A percentile compares a stretch with the other conserved stretches of the same genome.
These are phyloP conservation scores for Eueides isabella DNA, from an alignment of 1,140 invertebrate genomes.

Conservation along the genomic window DNA sequence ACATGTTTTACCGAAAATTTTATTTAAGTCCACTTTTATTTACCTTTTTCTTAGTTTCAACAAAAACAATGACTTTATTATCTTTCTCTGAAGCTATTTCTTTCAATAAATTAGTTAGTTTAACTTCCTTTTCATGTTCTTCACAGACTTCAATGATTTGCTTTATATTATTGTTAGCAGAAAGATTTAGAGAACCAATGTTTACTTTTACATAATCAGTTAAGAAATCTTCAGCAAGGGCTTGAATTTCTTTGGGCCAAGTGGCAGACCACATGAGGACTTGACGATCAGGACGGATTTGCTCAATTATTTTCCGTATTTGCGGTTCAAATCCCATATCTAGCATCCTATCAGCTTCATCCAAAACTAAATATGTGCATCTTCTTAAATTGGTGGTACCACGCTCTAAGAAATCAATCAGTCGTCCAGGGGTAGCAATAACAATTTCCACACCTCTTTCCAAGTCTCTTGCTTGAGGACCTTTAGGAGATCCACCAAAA, in stretches of 20 bases:
- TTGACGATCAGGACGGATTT: constrained; percentile 97
- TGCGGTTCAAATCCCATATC: constrained; percentile 99
- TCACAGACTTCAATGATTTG: constrained; percentile 98
- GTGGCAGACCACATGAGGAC: constrained; percentile 99
- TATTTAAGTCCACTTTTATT: no score
- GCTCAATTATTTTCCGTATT: constrained; percentile 98
- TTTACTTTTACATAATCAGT: constrained; percentile 95
- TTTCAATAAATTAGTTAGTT: constrained; percentile 90
- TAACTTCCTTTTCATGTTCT: constrained; percentile 93
- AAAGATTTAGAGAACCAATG: constrained; percentile 95
- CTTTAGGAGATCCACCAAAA: constrained; percentile 98
- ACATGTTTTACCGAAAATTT: no score
- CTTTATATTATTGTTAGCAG: constrained; percentile 98
- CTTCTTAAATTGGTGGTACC: constrained; percentile 94
- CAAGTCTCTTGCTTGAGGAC: constrained; percentile 95
- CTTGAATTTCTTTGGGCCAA: constrained; percentile 98
- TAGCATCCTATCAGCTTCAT: constrained; percentile 95
- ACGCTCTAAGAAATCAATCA: constrained; percentile 98
- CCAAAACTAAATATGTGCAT: constrained; percentile 97
- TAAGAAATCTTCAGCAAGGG: constrained; percentile 96
- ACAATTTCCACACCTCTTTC: constrained; percentile 96
- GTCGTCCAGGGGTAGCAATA: constrained; percentile 97
- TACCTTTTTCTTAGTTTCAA: constrained; percentile 97
- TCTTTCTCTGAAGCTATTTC: constrained; percentile 93
- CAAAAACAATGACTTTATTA: constrained; percentile 98